A percentile compares a stretch with the other conserved stretches of the same genome.
These are phyloP conservation scores for Diplolepis rosae DNA, from an alignment of 2,888 invertebrate genomes.

Conservation along the genomic window DNA sequence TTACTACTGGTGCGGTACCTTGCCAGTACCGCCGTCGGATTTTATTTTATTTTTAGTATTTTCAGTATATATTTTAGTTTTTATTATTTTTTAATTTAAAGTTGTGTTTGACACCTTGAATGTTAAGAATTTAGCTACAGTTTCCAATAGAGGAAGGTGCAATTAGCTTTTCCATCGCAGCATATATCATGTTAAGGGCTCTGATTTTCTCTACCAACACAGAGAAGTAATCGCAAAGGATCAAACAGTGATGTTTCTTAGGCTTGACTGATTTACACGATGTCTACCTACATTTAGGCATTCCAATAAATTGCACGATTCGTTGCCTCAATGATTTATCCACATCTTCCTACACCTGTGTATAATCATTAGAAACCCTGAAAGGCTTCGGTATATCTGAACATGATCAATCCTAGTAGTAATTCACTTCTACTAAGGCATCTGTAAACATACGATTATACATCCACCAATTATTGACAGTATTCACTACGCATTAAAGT, in stretches of 20 bases:
- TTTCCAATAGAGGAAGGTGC: neutral
- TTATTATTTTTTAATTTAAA: too few relatives aligned
- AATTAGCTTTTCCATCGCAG: neutral
- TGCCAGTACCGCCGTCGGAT: too few relatives aligned
- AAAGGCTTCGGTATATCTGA: neutral
- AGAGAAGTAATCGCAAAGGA: neutral
- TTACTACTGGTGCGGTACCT: too few relatives aligned
- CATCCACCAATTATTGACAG: too few relatives aligned
- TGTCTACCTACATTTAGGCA: neutral
- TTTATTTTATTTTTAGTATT: too few relatives aligned
- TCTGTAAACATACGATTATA: too few relatives aligned
- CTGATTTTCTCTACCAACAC: neutral
- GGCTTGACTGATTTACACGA: slow-evolving; percentile 1
- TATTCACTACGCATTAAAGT: too few relatives aligned
- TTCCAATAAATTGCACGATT: neutral
- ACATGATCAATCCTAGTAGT: neutral
- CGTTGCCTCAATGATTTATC: neutral
- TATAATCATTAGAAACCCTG: neutral
- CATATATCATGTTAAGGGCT: neutral
- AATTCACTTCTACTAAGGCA: neutral
- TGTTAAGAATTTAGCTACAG: neutral
- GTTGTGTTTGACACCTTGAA: too few relatives aligned
- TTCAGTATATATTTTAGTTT: too few relatives aligned
- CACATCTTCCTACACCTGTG: neutral
- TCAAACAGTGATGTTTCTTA: neutral